Conservation (phyloP, 2,113 vertebrate genomes). For the Alligator mississippiensis region DNA sequence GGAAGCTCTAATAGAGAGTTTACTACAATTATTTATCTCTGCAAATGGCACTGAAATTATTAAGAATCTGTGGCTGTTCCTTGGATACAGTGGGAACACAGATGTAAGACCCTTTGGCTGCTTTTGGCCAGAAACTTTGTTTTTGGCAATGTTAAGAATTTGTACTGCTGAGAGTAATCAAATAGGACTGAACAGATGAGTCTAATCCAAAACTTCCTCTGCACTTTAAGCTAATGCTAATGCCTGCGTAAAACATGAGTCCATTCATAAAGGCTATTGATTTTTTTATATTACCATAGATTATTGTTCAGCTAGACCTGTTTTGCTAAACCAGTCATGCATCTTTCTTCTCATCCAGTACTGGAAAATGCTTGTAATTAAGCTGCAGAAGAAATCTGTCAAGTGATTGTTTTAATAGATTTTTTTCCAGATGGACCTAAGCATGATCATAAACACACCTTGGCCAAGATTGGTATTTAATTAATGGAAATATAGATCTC, state of each 20-base stretch:
- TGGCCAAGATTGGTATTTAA: background rate
- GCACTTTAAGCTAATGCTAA: background rate
- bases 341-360: background rate
- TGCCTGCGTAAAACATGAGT: background rate
- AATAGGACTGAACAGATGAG: background rate
- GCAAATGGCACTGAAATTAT: background rate
- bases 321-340: background rate
- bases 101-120: background rate
- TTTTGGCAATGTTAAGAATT: background rate
- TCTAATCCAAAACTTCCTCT: background rate
- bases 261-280: background rate
- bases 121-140: background rate
- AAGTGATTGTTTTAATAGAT: background rate
- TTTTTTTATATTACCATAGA: fast-evolving
- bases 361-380: background rate
- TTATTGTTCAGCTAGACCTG: background rate
- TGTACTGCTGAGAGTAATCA: background rate
- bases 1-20: constrained; percentile 21
- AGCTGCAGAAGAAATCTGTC: background rate
- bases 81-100: background rate
- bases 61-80: background rate
- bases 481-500: background rate
- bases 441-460: background rate
- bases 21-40: background rate
- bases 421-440: background rate